Percentiles rank a stretch among this genome's conserved stretches.
These are phyloP conservation scores for Solenodon paradoxus DNA, from an alignment of 2,113 vertebrate species.

Conservation along the genomic window DNA sequence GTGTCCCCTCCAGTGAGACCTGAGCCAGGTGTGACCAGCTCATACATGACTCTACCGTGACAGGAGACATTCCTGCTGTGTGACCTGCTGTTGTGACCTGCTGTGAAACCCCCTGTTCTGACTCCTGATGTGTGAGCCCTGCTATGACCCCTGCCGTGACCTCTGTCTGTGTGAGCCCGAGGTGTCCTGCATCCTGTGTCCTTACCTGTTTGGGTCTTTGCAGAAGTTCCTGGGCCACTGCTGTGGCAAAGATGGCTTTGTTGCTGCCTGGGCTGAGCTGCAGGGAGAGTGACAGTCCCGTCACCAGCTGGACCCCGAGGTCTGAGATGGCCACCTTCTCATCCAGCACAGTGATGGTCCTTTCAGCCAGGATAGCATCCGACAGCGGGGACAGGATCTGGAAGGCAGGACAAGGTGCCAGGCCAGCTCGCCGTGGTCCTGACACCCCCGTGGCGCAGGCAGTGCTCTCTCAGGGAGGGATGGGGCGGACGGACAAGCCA, in stretches of 20 bases:
- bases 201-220: slow-evolving; percentile 90
- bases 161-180: no score
- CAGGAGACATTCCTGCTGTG: fast-evolving
- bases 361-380: slow-evolving; percentile 91
- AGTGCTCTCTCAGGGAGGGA: no score
- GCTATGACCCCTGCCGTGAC: no score
- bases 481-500: no score
- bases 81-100: no score
- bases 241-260: slow-evolving; percentile 90
- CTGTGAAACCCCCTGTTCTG: neutral
- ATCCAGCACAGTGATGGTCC: slow-evolving; percentile 91
- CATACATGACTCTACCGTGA: no score
- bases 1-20: no score
- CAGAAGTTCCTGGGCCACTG: slow-evolving; percentile 88
- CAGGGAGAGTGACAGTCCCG: slow-evolving; percentile 89
- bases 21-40: no score
- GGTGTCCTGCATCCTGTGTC: fast-evolving
- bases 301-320: slow-evolving; percentile 92
- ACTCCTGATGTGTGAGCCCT: fast-evolving
- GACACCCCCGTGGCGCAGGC: no score
- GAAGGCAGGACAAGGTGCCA: neutral
- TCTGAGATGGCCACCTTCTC: slow-evolving; percentile 95
- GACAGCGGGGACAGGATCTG: slow-evolving; percentile 94
- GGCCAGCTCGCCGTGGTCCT: no score
- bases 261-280: slow-evolving; percentile 94